These are phyloP conservation scores for Phortica magna DNA, from an alignment of 2,888 invertebrate genomes.

Conservation along the genomic window DNA sequence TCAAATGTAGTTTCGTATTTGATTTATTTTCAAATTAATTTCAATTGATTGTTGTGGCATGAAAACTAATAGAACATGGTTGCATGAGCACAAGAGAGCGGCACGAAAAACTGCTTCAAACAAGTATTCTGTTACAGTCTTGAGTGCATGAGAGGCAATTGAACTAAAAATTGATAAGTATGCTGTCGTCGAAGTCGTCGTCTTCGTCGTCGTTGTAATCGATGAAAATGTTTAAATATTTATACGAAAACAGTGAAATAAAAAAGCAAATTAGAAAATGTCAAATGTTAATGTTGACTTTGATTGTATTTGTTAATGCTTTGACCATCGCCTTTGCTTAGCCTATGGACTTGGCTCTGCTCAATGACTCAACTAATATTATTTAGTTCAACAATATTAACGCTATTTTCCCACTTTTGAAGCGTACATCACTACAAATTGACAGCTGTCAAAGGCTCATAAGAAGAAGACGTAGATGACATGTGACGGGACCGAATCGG, in stretches of 20 bases:
- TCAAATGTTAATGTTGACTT: not conserved
- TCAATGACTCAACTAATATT: not conserved
- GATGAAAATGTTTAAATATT: not conserved
- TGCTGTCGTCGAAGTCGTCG: not conserved
- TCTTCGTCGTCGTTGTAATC: not conserved
- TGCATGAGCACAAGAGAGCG: not conserved
- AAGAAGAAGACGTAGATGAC: not conserved
- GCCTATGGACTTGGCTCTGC: not conserved
- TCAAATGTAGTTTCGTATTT: slow-evolving; percentile 26
- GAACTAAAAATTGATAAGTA: not conserved
- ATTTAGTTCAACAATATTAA: too few species aligned
- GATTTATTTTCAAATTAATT: slow-evolving; percentile 51
- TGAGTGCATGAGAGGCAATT: not conserved
- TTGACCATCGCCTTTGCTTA: not conserved
- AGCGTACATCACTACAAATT: not conserved
- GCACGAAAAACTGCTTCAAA: slow-evolving; percentile 8
- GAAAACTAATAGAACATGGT: not conserved
- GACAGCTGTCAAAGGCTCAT: slow-evolving; percentile 21
- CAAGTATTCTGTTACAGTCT: not conserved
- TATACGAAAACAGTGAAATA: not conserved
- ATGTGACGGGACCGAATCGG: too few species aligned
- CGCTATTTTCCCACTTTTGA: not conserved
- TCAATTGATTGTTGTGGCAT: slow-evolving; percentile 44
- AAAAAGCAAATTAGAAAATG: not conserved
- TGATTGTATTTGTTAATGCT: not conserved